Evolutionary conservation across 2,113 vertebrate species (phyloP).

Genomic region (Blennius ocellaris): DNA sequence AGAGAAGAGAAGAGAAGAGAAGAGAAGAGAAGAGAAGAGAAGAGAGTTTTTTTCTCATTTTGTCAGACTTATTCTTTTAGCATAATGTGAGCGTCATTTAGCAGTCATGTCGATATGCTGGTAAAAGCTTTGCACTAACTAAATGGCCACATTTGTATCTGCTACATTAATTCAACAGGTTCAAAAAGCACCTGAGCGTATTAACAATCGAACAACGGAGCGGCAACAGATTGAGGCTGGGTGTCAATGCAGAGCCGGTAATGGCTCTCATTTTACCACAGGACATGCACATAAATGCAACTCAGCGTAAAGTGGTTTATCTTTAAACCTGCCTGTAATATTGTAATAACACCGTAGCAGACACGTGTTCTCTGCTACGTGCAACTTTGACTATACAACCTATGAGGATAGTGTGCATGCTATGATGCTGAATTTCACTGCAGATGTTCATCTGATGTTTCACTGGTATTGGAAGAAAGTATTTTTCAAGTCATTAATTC

Average conservation of each 20-base stretch:
- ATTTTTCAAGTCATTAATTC: no score
- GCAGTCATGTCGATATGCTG: background rate
- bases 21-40: background rate
- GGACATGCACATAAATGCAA: no score
- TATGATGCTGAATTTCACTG: no score
- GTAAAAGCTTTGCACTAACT: background rate
- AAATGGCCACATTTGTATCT: background rate
- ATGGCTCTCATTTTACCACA: background rate
- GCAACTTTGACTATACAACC: no score
- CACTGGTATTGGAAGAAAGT: no score
- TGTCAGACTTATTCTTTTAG: no score
- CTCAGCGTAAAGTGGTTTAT: no score
- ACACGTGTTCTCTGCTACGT: no score
- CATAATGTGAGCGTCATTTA: background rate
- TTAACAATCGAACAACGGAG: background rate
- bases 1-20: slow-evolving; percentile 6
- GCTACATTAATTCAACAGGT: background rate
- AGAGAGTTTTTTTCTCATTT: background rate
- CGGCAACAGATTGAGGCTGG: background rate
- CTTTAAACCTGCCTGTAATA: no score
- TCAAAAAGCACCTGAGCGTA: background rate
- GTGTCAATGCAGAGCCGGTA: background rate
- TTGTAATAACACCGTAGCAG: no score
- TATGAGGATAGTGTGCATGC: no score
- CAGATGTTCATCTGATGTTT: no score